phyloP scores from a whole-genome alignment of 1,140 invertebrate species.

The Pinna nobilis region DNA sequence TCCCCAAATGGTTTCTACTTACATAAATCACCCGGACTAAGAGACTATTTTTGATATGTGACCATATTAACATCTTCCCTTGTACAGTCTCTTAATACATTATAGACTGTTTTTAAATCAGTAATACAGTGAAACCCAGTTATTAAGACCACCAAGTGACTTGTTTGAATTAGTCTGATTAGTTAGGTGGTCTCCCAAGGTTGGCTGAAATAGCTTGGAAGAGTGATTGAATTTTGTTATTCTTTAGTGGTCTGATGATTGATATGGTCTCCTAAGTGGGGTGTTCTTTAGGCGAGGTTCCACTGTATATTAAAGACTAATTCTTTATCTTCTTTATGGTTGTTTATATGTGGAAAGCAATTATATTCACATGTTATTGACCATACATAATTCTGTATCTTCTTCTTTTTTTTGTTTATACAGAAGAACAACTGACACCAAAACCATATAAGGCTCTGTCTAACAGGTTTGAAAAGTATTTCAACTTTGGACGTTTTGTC shows the following conservation, averaged over 20 bases:
- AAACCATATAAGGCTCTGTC: slow-evolving; percentile 53
- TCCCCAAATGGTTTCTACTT: too few species aligned
- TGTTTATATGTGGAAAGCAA: background rate
- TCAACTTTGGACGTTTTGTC: slow-evolving; percentile 53
- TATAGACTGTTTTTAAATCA: too few species aligned
- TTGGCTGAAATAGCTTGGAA: too few species aligned
- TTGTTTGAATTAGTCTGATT: too few species aligned
- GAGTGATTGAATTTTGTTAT: too few species aligned
- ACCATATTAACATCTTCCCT: too few species aligned
- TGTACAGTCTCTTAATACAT: too few species aligned
- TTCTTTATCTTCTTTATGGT: background rate
- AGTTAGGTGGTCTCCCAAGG: too few species aligned
- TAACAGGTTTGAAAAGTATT: slow-evolving; percentile 57
- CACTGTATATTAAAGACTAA: background rate
- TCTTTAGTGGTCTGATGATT: background rate
- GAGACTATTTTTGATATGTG: too few species aligned
- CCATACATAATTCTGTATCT: background rate
- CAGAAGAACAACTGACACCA: slow-evolving; percentile 55
- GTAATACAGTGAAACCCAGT: too few species aligned
- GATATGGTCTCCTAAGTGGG: background rate
- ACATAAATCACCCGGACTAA: too few species aligned
- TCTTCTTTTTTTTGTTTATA: slow-evolving; percentile 30
- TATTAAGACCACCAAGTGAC: too few species aligned
- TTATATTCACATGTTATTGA: background rate
- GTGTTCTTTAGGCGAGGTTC: background rate